phyloP scores from a whole-genome alignment of 2,113 vertebrate genomes.

The Stegostoma tigrinum region DNA sequence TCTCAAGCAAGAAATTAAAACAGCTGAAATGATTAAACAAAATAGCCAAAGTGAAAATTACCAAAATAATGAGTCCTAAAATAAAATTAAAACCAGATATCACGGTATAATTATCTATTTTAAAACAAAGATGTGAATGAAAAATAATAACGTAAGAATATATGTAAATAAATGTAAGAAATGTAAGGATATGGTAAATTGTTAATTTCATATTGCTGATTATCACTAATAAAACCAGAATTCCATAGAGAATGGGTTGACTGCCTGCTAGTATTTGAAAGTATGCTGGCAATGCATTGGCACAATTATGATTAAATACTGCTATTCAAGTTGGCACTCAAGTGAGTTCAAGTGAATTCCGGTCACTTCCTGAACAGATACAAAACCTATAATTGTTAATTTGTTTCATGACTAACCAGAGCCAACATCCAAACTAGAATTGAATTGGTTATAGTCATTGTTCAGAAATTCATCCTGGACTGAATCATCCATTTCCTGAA shows the following conservation, averaged over 20 bases:
- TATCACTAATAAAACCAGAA: background rate
- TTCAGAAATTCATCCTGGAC: background rate
- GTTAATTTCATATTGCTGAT: background rate
- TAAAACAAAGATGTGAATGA: background rate
- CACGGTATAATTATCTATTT: background rate
- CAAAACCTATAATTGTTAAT: background rate
- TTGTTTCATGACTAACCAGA: background rate
- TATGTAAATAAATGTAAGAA: background rate
- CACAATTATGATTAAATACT: background rate
- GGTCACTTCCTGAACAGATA: background rate
- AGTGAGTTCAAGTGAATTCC: background rate
- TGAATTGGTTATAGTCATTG: background rate
- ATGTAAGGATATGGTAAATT: background rate
- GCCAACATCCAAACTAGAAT: background rate
- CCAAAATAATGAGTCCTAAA: background rate
- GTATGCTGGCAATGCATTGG: background rate
- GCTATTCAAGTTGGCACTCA: background rate
- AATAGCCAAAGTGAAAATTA: background rate
- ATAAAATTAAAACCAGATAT: background rate
- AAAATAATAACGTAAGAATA: background rate
- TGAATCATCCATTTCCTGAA: background rate
- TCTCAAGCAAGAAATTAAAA: background rate
- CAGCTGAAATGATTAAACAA: background rate
- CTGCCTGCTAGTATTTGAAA: background rate
- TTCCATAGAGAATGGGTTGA: background rate